phyloP scores from a whole-genome alignment of 2,797 vertebrate genomes.

The Malurus leucopterus region DNA sequence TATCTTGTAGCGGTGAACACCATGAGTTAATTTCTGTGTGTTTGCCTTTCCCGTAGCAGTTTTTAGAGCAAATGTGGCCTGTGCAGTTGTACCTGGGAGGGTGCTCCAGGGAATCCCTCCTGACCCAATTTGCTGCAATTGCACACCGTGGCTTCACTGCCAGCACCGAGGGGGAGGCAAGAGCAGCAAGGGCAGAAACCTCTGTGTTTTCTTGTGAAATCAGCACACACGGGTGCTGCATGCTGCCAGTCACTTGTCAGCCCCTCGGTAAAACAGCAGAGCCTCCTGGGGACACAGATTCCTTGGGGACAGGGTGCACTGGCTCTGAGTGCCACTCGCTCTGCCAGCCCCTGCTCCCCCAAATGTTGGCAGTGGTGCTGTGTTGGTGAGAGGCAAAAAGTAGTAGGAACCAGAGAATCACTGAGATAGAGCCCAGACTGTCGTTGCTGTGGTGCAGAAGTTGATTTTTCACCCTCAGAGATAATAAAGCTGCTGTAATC shows the following conservation, averaged over 20 bases:
- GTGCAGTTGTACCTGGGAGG: background rate
- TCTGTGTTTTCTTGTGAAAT: background rate
- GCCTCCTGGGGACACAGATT: background rate
- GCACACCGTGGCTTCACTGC: background rate
- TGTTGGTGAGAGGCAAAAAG: background rate
- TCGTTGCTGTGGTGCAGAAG: background rate
- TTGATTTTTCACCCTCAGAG: background rate
- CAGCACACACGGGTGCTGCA: background rate
- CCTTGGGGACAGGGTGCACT: background rate
- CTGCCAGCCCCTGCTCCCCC: background rate
- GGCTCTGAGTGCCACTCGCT: background rate
- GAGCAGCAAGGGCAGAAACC: background rate
- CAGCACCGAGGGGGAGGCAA: background rate
- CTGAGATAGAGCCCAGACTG: background rate
- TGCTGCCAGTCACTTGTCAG: background rate
- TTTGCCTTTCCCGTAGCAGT: background rate
- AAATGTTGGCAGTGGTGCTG: background rate
- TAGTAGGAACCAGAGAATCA: background rate
- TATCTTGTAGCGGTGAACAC: background rate
- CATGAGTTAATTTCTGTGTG: background rate
- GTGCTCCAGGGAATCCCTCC: background rate
- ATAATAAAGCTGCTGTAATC: background rate
- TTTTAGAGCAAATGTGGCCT: background rate
- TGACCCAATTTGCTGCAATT: background rate
- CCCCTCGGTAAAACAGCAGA: background rate